Base-by-base conservation (phyloP, 2,797 vertebrate genomes). In the Oryzias dopingdopingensis region DNA sequence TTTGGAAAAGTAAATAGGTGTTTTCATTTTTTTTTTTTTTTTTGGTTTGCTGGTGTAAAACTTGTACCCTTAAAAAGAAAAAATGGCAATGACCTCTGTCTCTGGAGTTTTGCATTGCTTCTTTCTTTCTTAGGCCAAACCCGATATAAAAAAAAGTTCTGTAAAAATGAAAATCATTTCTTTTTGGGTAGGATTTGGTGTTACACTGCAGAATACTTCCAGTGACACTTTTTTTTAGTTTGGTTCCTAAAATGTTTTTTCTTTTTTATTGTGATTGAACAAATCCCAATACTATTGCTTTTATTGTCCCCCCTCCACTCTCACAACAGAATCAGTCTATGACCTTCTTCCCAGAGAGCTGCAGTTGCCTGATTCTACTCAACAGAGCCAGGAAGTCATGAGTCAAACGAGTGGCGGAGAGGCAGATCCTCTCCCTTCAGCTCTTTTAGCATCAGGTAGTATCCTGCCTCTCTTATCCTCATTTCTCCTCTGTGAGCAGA, bases 361-460 rank as follows among this genome's bases (percentile, higher is more conserved):
- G 88, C 96, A 95, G 91, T 92, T 96, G 85, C 93, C 94, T 79
- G 91, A 91, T 83, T 92, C 91, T 82, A 90, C 86, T 88, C 94
- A 94, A 82, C 92, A 91, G 82, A 92, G 87, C 72, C 88, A 89
- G 86, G 91, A 93, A 88, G 91, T 92, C 90, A 98, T 98, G 96
- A 98, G 96, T 92, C 96, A 98, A 92, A 96, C 94, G 78, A 98
- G 96, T 1, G 97, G 95, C 50, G 96, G 96, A 70, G 96, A 97
- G 93, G 93, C 94, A 37, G 93, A 94, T 58, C 94, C 95, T 89
- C 94, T 95, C 78, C 93, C 93, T 86, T 91, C 94, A 72, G 93
- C 93, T 83, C 91, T 94, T 77, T 87, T 94, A 72, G 91, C 94
- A 91, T 93, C 95, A 93, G 97, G 96, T 99, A 96, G 92, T 93